Evolutionary conservation across 2,113 vertebrate species (phyloP).

Genomic region (Orthonyx spaldingii): DNA sequence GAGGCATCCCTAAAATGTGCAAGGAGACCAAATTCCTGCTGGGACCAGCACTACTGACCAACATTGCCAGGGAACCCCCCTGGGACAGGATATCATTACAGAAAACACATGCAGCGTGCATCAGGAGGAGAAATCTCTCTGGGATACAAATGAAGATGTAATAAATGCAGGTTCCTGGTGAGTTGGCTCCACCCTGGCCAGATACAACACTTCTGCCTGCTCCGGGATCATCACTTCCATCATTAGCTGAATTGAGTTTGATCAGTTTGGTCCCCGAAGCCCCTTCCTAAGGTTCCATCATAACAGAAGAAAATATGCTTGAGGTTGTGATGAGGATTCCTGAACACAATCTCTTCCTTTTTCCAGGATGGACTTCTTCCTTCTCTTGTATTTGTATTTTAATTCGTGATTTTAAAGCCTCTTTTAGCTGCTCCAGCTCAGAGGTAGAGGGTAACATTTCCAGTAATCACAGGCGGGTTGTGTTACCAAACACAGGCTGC

Average conservation of each 20-base stretch:
- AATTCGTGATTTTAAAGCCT: neutral
- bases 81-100: neutral
- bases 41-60: neutral
- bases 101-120: fast-evolving
- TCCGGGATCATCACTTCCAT: neutral
- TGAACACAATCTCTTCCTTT: neutral
- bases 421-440: neutral
- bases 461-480: neutral
- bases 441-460: neutral
- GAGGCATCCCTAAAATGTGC: neutral
- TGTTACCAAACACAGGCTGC: neutral
- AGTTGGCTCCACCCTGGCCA: neutral
- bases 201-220: neutral
- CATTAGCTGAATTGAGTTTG: neutral
- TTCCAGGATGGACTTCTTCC: neutral
- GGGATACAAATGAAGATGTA: neutral
- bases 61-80: neutral
- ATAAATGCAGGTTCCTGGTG: neutral
- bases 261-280: neutral
- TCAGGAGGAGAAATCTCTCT: neutral
- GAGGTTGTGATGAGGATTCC: neutral
- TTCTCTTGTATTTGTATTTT: neutral
- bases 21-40: neutral
- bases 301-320: neutral
- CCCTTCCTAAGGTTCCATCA: neutral